Base-by-base conservation (phyloP, 37 sponge, comb jelly and placozoan species). In the Oopsacas minuta region DNA sequence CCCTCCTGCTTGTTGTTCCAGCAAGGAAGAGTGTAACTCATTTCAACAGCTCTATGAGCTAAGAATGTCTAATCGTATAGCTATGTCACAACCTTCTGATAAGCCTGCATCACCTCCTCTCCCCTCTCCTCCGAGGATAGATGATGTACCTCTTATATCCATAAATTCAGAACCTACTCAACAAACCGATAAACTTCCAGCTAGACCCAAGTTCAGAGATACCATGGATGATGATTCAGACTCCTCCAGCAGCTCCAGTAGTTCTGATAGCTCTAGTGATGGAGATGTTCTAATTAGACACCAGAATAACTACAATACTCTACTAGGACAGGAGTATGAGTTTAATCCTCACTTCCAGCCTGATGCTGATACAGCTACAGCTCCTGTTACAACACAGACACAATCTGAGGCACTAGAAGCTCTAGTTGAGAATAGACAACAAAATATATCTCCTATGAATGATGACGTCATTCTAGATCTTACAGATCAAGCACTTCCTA, bases 11-110 rank as follows among this genome's bases (percentile, higher is more conserved):
- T 61, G 75, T 61, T 61, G 75, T 34, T 61, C 75, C 28, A 61
- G 75, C 75, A 61, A 3, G 22, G 75, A 61, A 12, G 75, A 61
- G 30, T 61, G 75, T 34, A n/a, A 20, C 7, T 61, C 75, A 5
- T n/a, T 61, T 3, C 75, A n/a, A 61, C 75, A 61, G 75, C 75
- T 61, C 75, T 61, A 61, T 34, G 75, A 61, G 75, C 20, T 61
- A 3, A 61, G 30, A 61, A 12, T 5, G 22, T 5, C 75, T 3
- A 61, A 12, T 5, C 30, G 20, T 3, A 34, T 32, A 5, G 1
- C 17, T 12, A 32, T n/a, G 28, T 61, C 75, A 32, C 75, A 61
- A 12, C 75, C 5, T 3, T 61, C 75, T 7, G 28, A 3, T 25
- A 34, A 25, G 3, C 75, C 75, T 20, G 28, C 75, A 32, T 3